phyloP scores from a whole-genome alignment of 2,888 invertebrate genomes.

The Tinea pellionella region DNA sequence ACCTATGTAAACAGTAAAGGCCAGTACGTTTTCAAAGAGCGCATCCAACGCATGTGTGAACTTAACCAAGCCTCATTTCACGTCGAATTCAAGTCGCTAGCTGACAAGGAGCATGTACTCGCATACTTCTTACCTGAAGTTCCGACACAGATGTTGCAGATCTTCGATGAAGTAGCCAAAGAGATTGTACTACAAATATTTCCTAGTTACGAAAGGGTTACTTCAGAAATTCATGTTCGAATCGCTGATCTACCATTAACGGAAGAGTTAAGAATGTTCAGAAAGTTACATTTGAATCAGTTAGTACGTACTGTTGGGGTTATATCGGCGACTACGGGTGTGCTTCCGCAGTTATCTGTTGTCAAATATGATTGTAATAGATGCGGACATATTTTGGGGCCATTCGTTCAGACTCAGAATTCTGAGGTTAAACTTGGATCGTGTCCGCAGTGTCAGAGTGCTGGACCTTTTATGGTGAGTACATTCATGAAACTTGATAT shows the following conservation, averaged over 20 bases:
- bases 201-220: slow-evolving; percentile 95
- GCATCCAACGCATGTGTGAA: slow-evolving; percentile 95
- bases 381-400: slow-evolving; percentile 95
- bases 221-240: slow-evolving; percentile 93
- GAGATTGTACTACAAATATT: slow-evolving; percentile 93
- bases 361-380: slow-evolving; percentile 98
- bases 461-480: slow-evolving; percentile 90
- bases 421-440: slow-evolving; percentile 95
- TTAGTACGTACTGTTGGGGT: slow-evolving; percentile 90
- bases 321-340: slow-evolving; percentile 94
- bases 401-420: slow-evolving; percentile 94
- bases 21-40: slow-evolving; percentile 90
- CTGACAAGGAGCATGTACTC: slow-evolving; percentile 89
- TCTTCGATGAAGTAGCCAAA: slow-evolving; percentile 95
- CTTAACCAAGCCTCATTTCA: slow-evolving; percentile 89
- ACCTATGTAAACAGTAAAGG: slow-evolving; percentile 90
- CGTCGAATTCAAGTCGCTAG: slow-evolving; percentile 93
- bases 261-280: slow-evolving; percentile 94
- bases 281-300: slow-evolving; percentile 92
- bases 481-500: background rate
- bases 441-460: slow-evolving; percentile 98
- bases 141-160: slow-evolving; percentile 95
- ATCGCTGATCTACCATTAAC: slow-evolving; percentile 95
- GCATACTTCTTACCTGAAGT: slow-evolving; percentile 98
- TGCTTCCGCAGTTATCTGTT: slow-evolving; percentile 93